Evolutionary conservation across 2,888 invertebrate genomes (phyloP).

Genomic region (Cyrtodaria siliqua): DNA sequence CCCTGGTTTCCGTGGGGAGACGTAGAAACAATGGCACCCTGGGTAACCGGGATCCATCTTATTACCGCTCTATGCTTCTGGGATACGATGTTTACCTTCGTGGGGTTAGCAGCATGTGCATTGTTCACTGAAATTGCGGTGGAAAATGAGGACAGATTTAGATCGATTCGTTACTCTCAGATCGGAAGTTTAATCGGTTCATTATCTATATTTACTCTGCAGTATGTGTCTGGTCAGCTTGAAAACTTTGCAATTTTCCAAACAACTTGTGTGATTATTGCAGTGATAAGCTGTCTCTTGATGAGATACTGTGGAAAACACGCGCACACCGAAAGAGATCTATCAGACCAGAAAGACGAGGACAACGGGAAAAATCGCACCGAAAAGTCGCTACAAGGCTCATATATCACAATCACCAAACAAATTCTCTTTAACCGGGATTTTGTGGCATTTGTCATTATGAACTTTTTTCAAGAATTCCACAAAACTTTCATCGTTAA

Average conservation of each 20-base stretch:
- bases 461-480: constrained; percentile 81
- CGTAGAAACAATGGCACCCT: constrained; percentile 41
- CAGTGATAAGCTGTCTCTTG: constrained; percentile 74
- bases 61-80: constrained; percentile 85
- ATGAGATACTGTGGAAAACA: constrained; percentile 79
- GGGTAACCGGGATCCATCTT: constrained; percentile 86
- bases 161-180: constrained; percentile 83
- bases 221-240: constrained; percentile 81
- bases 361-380: constrained; percentile 18
- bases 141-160: constrained; percentile 80
- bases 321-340: constrained; percentile 78
- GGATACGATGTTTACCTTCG: constrained; percentile 86
- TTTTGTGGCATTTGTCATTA: constrained; percentile 80
- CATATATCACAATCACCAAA: constrained; percentile 69
- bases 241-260: constrained; percentile 83
- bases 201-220: constrained; percentile 74
- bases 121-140: constrained; percentile 85
- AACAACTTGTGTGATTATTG: constrained; percentile 76
- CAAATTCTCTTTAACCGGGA: constrained; percentile 77
- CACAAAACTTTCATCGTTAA: constrained; percentile 73
- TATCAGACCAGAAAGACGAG: constrained; percentile 39
- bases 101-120: constrained; percentile 85
- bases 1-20: constrained; percentile 84
- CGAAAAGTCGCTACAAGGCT: constrained; percentile 43
- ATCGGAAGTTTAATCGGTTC: constrained; percentile 75